phyloP scores from a whole-genome alignment of 2,797 vertebrate species.

The Microcaecilia unicolor region DNA sequence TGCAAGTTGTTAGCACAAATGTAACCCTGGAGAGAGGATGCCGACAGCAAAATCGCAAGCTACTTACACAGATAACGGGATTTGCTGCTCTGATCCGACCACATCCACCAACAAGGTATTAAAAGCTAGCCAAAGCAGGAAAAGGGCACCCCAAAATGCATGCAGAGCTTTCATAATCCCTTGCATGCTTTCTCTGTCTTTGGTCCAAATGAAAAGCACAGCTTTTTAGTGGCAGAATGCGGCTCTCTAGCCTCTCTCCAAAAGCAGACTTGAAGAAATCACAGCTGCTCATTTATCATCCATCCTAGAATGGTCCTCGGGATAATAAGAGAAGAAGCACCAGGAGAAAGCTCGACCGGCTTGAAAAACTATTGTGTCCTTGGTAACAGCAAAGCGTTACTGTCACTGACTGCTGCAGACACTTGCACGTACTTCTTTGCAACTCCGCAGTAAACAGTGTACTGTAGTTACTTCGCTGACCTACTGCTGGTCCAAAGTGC shows the following conservation, averaged over 20 bases:
- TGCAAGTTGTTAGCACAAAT: slow-evolving; percentile 6
- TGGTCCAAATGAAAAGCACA: slow-evolving; percentile 17
- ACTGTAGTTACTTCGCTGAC: slow-evolving; percentile 50
- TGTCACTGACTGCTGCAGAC: slow-evolving; percentile 61
- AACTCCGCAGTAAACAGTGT: slow-evolving; percentile 64
- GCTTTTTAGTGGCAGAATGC: slow-evolving; percentile 6
- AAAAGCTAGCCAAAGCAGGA: slow-evolving; percentile 69
- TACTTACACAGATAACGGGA: slow-evolving; percentile 94
- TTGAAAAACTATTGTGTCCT: slow-evolving; percentile 54
- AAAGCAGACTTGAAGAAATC: slow-evolving; percentile 34
- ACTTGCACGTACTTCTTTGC: slow-evolving; percentile 46
- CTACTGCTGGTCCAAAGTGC: slow-evolving; percentile 46
- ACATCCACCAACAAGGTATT: slow-evolving; percentile 54
- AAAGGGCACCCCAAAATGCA: slow-evolving; percentile 46
- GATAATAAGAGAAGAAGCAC: slow-evolving; percentile 17
- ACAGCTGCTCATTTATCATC: slow-evolving; percentile 41
- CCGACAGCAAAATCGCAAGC: slow-evolving; percentile 20
- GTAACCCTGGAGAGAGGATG: slow-evolving; percentile 5
- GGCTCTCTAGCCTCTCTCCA: slow-evolving; percentile 8
- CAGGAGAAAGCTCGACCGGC: slow-evolving; percentile 38
- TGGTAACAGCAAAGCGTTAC: slow-evolving; percentile 41
- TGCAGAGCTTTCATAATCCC: slow-evolving; percentile 44
- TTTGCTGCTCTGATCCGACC: slow-evolving; percentile 82
- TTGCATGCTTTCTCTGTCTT: slow-evolving; percentile 56
- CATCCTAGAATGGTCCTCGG: slow-evolving; percentile 24